Base-by-base conservation (phyloP, 2,888 invertebrate genomes). In the Phrixothrix hirtus region DNA sequence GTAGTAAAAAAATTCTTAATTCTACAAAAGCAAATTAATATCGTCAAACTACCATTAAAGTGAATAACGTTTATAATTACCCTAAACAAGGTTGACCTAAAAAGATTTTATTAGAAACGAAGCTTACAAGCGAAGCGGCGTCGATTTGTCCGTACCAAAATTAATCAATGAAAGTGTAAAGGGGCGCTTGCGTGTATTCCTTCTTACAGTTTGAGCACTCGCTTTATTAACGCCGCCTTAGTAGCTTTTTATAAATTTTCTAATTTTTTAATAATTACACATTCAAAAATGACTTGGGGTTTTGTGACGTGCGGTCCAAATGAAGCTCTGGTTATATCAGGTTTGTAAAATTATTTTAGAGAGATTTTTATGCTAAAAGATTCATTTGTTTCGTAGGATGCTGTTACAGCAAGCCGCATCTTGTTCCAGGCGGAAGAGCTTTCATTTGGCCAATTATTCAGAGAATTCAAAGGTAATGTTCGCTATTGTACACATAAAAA, bases 381-480 rank as follows among this genome's bases (percentile, higher is more conserved):
- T n/a, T n/a, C n/a, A n/a, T n/a, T n/a, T 54, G 41, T 46, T 65
- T 75, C 77, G 26, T 72, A 96, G 97, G 96, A 84, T 96, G 95
- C 77, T 96, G 95, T 75, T 92, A 95, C 75, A 85, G 88, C 67
- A 93, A 93, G 76, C 97, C 97, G 29, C 79, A 93, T 43, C 78
- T 97, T 61, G 92, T 98, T 43, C 95, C 96, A 29, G 98, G 98
- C 56, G 98, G 98, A 6, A 83, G 97, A 43, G 95, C 95, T 14
- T 98, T 97, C 78, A 96, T 98, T 10, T 96, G 95, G 95, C 98
- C 98, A 2, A 82, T 89, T 5, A 83, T 97, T 59, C 92, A 92
- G 73, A 85, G 83, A 74, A 90, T 92, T 45, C 91, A 92, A 74
- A 85, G 86, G 87, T 86, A 75, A 66, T n/a, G n/a, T n/a, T n/a